Evolutionary conservation across 92 coral and sea anemone genomes (phyloP).

Genomic region (Porites divaricata): DNA sequence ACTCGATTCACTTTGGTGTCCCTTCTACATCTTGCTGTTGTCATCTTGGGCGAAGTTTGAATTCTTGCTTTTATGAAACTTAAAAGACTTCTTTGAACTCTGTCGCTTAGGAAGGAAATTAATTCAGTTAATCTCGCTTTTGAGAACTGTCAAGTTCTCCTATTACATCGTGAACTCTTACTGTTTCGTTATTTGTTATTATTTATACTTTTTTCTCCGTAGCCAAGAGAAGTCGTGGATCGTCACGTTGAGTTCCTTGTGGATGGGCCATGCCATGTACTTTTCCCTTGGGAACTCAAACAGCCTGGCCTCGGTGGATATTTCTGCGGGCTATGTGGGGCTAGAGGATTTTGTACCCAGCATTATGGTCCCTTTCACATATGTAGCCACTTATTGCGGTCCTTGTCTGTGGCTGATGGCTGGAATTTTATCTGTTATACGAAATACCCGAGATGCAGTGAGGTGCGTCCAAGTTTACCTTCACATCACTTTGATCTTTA

Average conservation of each 20-base stretch:
- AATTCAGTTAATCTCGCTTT: neutral
- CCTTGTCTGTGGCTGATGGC: constrained; percentile 85
- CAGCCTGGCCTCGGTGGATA: constrained; percentile 91
- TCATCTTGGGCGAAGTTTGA: no score
- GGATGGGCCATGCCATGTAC: constrained; percentile 90
- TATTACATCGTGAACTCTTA: neutral
- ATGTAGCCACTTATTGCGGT: constrained; percentile 85
- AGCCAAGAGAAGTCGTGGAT: constrained; percentile 32
- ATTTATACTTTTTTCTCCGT: neutral
- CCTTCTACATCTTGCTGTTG: no score
- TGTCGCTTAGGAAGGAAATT: no score
- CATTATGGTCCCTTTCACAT: constrained; percentile 67
- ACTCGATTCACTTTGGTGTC: no score
- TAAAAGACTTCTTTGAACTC: no score
- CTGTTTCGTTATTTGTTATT: no score
- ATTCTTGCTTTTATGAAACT: no score
- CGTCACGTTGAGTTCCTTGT: constrained; percentile 50
- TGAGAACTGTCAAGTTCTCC: neutral
- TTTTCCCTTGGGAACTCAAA: constrained; percentile 93
- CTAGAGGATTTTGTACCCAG: constrained; percentile 69
- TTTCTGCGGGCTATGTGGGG: constrained; percentile 96
- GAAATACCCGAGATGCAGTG: constrained; percentile 28
- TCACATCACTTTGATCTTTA: no score
- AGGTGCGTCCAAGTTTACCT: constrained; percentile 26
- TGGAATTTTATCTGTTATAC: constrained; percentile 69